Percentiles rank a stretch among this genome's conserved stretches.
Evolutionary conservation across 2,888 invertebrate genomes (phyloP).

Genomic region (Hyles lineata): DNA sequence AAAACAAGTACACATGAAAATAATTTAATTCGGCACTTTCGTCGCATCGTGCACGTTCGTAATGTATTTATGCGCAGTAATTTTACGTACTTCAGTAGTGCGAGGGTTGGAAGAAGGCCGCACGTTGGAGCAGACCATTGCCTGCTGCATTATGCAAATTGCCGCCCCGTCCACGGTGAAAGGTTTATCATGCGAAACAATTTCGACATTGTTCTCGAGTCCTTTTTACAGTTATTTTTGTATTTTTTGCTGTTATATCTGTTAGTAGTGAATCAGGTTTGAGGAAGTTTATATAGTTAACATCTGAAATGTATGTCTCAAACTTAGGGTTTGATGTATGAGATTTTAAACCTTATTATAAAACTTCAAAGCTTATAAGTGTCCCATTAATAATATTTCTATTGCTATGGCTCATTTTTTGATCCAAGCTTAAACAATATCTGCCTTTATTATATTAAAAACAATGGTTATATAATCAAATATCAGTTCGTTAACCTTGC

Average conservation of each 20-base stretch:
- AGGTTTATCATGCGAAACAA: constrained; percentile 18
- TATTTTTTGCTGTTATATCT: background rate
- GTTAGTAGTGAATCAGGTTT: no score
- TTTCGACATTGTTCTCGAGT: background rate
- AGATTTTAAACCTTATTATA: no score
- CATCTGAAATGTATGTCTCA: no score
- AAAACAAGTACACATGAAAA: background rate
- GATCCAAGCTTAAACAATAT: no score
- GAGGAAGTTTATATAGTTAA: no score
- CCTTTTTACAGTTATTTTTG: background rate
- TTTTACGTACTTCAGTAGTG: constrained; percentile 1
- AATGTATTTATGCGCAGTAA: background rate
- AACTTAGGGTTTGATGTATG: no score
- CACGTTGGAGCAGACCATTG: background rate
- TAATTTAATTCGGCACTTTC: background rate
- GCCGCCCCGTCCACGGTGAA: background rate
- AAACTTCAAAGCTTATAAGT: no score
- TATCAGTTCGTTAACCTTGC: constrained; percentile 3
- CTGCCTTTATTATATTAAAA: background rate
- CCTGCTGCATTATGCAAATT: constrained; percentile 19
- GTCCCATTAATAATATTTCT: background rate
- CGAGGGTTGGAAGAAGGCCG: background rate
- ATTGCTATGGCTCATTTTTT: background rate
- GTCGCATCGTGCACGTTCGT: background rate
- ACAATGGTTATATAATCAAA: background rate